Evolutionary conservation across 2,888 invertebrate genomes (phyloP).

Genomic region (Melanostoma mellinum): DNA sequence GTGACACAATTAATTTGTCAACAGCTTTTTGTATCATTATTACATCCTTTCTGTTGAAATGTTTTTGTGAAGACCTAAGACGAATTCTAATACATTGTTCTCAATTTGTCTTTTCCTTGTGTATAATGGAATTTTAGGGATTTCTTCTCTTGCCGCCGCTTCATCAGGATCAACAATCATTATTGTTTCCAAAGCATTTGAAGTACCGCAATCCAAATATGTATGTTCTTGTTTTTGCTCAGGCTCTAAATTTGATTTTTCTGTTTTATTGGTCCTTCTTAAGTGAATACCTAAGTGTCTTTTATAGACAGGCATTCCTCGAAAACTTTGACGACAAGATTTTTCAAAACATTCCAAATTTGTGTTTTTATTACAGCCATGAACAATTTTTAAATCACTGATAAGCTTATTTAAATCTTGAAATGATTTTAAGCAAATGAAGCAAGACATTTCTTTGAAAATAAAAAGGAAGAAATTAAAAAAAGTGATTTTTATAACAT

Average conservation of each 20-base stretch:
- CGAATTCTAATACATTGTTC: constrained; percentile 8
- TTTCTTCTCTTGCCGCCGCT: neutral
- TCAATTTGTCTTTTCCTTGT: constrained; percentile 1
- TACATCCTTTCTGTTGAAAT: neutral
- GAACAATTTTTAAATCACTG: neutral
- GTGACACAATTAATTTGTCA: neutral
- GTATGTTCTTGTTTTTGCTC: too few species aligned
- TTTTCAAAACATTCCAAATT: constrained; percentile 1
- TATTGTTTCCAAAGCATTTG: constrained; percentile 2
- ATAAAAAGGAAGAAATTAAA: neutral
- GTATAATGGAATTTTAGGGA: neutral
- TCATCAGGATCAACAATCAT: neutral
- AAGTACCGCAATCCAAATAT: constrained; percentile 1
- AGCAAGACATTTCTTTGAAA: neutral
- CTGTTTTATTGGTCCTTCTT: neutral
- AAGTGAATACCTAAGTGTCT: neutral
- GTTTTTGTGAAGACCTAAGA: neutral
- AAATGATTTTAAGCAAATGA: constrained; percentile 3
- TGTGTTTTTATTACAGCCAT: constrained; percentile 2
- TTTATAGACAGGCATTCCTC: constrained; percentile 2
- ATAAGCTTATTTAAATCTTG: neutral
- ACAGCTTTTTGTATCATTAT: constrained; percentile 5
- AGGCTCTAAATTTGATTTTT: neutral
- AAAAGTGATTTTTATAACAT: neutral
- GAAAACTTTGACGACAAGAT: neutral